phyloP scores from a whole-genome alignment of 2,888 invertebrate species.

The Rhingia campestris region DNA sequence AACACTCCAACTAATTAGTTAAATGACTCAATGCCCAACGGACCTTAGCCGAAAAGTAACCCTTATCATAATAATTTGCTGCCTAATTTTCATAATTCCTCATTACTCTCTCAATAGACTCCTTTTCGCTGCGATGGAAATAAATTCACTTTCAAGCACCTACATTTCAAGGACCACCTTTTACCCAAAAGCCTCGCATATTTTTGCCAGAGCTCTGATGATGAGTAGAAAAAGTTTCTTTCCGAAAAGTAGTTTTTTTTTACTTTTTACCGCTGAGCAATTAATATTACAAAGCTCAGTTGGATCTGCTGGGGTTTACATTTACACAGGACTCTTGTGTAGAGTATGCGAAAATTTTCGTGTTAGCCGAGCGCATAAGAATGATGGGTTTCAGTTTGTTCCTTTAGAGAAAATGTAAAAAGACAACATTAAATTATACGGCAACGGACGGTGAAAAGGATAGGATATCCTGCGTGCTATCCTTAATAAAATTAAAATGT shows the following conservation, averaged over 20 bases:
- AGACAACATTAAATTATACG: slow-evolving; percentile 46
- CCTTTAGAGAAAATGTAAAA: background rate
- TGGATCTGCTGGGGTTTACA: slow-evolving; percentile 7
- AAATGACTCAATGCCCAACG: slow-evolving; percentile 28
- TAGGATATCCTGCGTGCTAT: slow-evolving; percentile 23
- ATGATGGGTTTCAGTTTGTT: background rate
- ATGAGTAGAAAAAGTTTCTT: slow-evolving; percentile 15
- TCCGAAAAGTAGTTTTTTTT: slow-evolving; percentile 34
- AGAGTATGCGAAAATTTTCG: background rate
- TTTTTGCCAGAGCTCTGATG: background rate
- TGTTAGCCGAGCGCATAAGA: background rate
- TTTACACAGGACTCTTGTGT: background rate
- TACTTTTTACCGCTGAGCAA: slow-evolving; percentile 60
- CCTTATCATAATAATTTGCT: slow-evolving; percentile 43
- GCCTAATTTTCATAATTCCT: slow-evolving; percentile 66
- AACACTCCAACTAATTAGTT: slow-evolving; percentile 12
- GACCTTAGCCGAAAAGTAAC: slow-evolving; percentile 20
- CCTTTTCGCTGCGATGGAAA: slow-evolving; percentile 38
- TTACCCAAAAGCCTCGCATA: slow-evolving; percentile 12
- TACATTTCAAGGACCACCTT: background rate
- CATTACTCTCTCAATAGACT: slow-evolving; percentile 39
- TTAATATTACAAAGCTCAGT: slow-evolving; percentile 66
- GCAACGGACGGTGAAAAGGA: slow-evolving; percentile 5
- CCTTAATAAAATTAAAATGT: slow-evolving; percentile 21
- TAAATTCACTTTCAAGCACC: slow-evolving; percentile 42